Evolutionary conservation across 1,140 invertebrate genomes (phyloP), one percentile per base, ranked within the genome.

Genomic region (Bicyclus anynana): DNA sequence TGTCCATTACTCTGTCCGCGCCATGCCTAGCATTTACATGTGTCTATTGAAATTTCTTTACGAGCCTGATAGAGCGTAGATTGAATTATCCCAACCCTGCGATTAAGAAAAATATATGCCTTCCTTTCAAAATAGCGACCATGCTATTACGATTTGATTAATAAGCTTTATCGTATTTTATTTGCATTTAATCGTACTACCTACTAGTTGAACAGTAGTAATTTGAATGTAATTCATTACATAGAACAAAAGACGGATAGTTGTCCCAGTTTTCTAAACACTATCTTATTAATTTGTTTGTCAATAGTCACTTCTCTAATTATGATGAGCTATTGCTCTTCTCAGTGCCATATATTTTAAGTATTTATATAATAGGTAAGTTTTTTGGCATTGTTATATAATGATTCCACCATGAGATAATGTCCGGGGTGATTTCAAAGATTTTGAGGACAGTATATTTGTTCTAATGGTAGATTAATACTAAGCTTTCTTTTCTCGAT

Each of bases 1-100:
- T 16, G 48, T 50, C 29, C 48, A 50, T 50, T 50, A 50, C 48
- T 35, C 48, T 33, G 48, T 35, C 48, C 48, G 14, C 48, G 48
- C 26, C 23, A 27, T 20, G 48, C 42, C 42, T 21, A 44, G 42
- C 42, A 44, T 44, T 44, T 44, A 44, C 37, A 40, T 44, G 42
- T 44, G 42, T 44, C 42, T 21, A 44, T 44, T 44, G 42, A 44
- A 44, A 44, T 44, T 44, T 44, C 42, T 44, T 44, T 44, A 44
- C 42, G 42, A 44, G 42, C 17, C 21, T 44, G 42, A 44, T 44
- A 44, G 42, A 21, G 20, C 42, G 5, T 3, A 21, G 42, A 44
- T 44, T 20, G 42, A 44, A 44, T 44, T 44, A 44, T 44, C 42
- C 10, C 42, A 12, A 12, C 5, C 37, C 29, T 33, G 10, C 10